phyloP scores from a whole-genome alignment of 2,113 vertebrate species.

The Pterocles gutturalis region DNA sequence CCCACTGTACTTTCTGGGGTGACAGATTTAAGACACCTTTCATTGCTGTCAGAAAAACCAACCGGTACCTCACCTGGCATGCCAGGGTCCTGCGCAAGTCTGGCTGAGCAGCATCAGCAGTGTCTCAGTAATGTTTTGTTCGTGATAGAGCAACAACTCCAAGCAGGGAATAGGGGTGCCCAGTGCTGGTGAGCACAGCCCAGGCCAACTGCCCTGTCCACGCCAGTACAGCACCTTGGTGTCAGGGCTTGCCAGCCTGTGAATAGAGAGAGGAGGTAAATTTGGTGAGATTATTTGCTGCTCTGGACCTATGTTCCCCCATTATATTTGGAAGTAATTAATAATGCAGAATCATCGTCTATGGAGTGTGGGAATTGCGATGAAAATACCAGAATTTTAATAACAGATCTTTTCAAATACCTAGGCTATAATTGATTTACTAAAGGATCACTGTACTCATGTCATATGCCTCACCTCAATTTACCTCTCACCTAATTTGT shows the following conservation, averaged over 20 bases:
- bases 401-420: not conserved
- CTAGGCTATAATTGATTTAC: not conserved
- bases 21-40: not conserved
- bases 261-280: not conserved
- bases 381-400: not conserved
- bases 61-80: not conserved
- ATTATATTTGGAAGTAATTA: not conserved
- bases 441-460: not conserved
- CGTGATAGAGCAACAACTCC: not conserved
- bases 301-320: not conserved
- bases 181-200: not conserved
- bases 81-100: not conserved
- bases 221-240: rapidly evolving
- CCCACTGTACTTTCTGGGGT: not conserved
- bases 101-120: not conserved
- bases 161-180: not conserved
- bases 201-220: rapidly evolving
- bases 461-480: not conserved
- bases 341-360: not conserved
- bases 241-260: not conserved
- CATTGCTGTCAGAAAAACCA: not conserved
- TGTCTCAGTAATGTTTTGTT: rapidly evolving
- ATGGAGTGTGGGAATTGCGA: not conserved
- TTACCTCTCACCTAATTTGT: not conserved
- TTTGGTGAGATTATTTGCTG: not conserved